Base-by-base conservation (phyloP, 2,888 invertebrate genomes). In the Hypomecis punctinalis region DNA sequence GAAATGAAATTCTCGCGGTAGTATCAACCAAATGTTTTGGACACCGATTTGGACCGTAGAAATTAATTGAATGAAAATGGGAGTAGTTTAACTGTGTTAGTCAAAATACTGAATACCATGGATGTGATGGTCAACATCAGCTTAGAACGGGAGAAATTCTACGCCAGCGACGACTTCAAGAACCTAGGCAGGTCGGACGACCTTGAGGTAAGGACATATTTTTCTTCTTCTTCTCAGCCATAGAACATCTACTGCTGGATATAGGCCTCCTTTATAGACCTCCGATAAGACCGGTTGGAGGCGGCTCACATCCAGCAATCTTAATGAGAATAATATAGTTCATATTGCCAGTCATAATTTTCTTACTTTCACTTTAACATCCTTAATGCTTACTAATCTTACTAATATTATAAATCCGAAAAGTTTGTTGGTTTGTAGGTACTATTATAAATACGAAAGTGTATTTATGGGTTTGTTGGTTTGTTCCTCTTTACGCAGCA, bases 201-300 rank as follows among this genome's bases (percentile, higher is more conserved):
- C 72, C 80, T 86, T 48, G 89, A 90, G 84, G 90, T 90, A 76
- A 83, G 47, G 9, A 37, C 2, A n/a, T n/a, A n/a, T n/a, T n/a
- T n/a, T n/a, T n/a, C n/a, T n/a, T n/a, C n/a, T n/a, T 47, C 40
- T 8, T 40, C 10, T 40, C 40, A 40, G 10, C 8, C 10, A 10
- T 40, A 40, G 10, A 0, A 40, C 40, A 10, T 8, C 3, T 7
- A 23, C 23, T 23, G 23, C 23, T 23, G 3, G 23, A 23, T 23
- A 23, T 23, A 23, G 23, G 23, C 23, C 1, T 23, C 23, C 23
- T 23, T 3, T 23, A 23, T 23, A 23, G 23, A 23, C 23, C 23
- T 1, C 23, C 1, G 23, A 23, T 23, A 23, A 23, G 23, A 23
- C 23, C 23, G 23, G 23, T 23, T 23, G 23, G 23, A 23, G 23